These are phyloP conservation scores for Aspidiotus destructor DNA, from an alignment of 2,888 invertebrate species.

Conservation along the genomic window DNA sequence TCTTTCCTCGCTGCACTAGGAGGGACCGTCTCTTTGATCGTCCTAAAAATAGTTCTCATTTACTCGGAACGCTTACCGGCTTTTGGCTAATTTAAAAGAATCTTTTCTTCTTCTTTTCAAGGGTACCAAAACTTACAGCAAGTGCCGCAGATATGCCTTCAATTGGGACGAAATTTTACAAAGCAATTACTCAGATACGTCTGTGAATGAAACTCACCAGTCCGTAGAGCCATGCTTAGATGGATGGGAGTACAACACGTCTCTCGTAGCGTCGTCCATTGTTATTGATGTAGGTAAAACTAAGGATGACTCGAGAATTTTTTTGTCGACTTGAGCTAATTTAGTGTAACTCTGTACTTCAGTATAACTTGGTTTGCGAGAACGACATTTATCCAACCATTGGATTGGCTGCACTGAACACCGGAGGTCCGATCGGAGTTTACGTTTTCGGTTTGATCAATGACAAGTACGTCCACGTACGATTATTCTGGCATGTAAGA, in stretches of 20 bases:
- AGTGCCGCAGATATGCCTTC: slow-evolving; percentile 61
- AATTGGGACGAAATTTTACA: slow-evolving; percentile 56
- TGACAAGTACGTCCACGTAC: slow-evolving; percentile 48
- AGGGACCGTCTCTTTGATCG: too few relatives aligned
- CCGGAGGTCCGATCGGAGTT: slow-evolving; percentile 82
- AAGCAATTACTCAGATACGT: slow-evolving; percentile 37
- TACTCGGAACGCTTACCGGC: too few relatives aligned
- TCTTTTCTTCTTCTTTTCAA: too few relatives aligned
- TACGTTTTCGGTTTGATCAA: slow-evolving; percentile 77
- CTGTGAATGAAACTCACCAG: slow-evolving; percentile 47
- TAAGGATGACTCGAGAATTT: slow-evolving; percentile 3
- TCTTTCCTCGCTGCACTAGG: too few relatives aligned
- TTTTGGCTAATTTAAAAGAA: too few relatives aligned
- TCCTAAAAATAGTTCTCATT: too few relatives aligned
- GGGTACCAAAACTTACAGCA: slow-evolving; percentile 39
- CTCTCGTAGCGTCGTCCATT: slow-evolving; percentile 62
- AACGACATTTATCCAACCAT: slow-evolving; percentile 77
- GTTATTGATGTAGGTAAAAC: slow-evolving; percentile 65
- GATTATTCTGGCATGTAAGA: slow-evolving; percentile 6
- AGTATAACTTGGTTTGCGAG: slow-evolving; percentile 86
- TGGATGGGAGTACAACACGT: slow-evolving; percentile 70
- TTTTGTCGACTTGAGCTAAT: background rate
- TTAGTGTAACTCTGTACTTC: slow-evolving; percentile 40
- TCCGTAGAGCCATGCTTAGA: slow-evolving; percentile 57
- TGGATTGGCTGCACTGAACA: slow-evolving; percentile 72